These are phyloP conservation scores for Callimorpha dominula DNA, from an alignment of 2,888 invertebrate genomes.

Conservation along the genomic window DNA sequence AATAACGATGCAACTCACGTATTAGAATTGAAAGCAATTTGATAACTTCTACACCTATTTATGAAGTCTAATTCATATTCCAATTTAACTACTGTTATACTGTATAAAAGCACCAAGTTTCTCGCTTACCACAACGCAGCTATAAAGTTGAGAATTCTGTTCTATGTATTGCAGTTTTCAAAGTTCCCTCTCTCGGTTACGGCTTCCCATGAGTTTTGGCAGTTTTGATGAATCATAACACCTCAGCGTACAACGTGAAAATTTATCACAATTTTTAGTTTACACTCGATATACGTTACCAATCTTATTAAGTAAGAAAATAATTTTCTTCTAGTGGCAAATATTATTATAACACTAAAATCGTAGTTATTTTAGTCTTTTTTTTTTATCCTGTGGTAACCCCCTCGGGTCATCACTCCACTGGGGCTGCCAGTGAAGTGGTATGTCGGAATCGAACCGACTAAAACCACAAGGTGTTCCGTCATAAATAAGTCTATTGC, in stretches of 20 bases:
- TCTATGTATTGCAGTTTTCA: constrained; percentile 34
- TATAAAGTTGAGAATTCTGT: constrained; percentile 32
- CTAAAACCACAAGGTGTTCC: no score
- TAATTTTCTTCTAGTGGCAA: background rate
- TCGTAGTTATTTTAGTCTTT: no score
- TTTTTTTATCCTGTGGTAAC: no score
- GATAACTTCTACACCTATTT: background rate
- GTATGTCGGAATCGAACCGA: no score
- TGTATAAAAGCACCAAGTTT: constrained; percentile 29
- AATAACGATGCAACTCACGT: background rate
- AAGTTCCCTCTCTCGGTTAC: constrained; percentile 39
- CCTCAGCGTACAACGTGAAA: constrained; percentile 27
- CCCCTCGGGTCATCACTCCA: no score
- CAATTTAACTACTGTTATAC: constrained; percentile 29
- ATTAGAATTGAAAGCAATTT: background rate
- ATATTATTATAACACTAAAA: no score
- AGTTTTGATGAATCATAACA: constrained; percentile 49
- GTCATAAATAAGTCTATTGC: no score
- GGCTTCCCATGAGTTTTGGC: constrained; percentile 43
- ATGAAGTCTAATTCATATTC: constrained; percentile 15
- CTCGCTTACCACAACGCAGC: constrained; percentile 32
- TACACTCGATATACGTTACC: constrained; percentile 1
- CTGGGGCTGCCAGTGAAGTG: no score
- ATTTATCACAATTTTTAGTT: constrained; percentile 44
- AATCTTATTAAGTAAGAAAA: background rate